Base-by-base conservation (phyloP, 2,113 vertebrate genomes). In the Cranoglanis bouderius region DNA sequence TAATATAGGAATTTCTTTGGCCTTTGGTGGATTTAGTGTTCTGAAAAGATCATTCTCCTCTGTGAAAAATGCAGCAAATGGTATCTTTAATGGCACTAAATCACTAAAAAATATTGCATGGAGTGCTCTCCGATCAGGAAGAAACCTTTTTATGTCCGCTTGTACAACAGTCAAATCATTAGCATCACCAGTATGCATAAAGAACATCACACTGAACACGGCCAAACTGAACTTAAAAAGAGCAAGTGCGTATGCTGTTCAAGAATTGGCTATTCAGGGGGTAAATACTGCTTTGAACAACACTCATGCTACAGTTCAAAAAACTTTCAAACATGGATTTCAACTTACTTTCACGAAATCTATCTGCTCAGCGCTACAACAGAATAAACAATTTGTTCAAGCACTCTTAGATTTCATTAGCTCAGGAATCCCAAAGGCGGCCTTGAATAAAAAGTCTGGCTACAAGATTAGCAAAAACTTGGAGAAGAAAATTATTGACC, bases 1-100 rank as follows among this genome's bases (percentile, higher is more conserved):
- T 0, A 59, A 63, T 21, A 65, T 91, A 40, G 90, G 85, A 38
- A 57, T 86, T 18, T 89, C 91, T 53, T 85, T 92, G 40, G 51
- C 51, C 19, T 85, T 35, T 85, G 46, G 65, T 14, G 91, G 91
- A 40, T 88, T 89, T 29, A 57, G 85, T 59, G 43, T 10, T 35
- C 14, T 82, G 10, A 87, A 87, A 29, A 63, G 67, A 40, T 53
- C 75, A 26, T 26, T 29, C 72, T 29, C 21, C 26, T 46, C 85
- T 57, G 85, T 82, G 21, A 59, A 26, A 35, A 75, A 84, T 24
- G 53, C 85, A 18, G 55, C 49, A 32, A 46, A 46, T 84, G 12
- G 70, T 13, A 16, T 90, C 1, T 19, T 85, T 4, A 83, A 57
- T 83, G 88, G 85, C 13, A 88, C 88, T 35, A 91, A 88, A 32